These are phyloP conservation scores for Lasioglossum baleicum DNA, from an alignment of 1,140 invertebrate genomes.

Conservation along the genomic window DNA sequence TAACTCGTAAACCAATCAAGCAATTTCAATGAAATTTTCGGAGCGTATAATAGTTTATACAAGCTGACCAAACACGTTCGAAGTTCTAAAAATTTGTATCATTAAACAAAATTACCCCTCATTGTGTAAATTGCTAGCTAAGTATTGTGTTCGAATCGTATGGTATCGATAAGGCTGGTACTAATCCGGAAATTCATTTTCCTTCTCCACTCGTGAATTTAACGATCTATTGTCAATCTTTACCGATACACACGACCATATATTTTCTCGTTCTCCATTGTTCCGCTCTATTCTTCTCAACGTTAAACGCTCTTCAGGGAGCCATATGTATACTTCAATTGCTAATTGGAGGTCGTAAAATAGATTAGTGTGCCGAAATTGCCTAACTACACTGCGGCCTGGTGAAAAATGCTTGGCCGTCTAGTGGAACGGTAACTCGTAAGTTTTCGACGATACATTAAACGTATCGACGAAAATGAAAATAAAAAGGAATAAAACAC, in stretches of 20 bases:
- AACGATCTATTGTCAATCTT: neutral
- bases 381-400: neutral
- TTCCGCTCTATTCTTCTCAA: neutral
- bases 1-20: too few species aligned
- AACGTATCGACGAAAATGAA: neutral
- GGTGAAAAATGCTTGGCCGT: neutral
- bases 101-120: too few species aligned
- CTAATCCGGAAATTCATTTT: too few species aligned
- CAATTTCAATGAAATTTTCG: too few species aligned
- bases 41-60: too few species aligned
- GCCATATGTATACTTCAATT: conserved; percentile 8
- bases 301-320: conserved; percentile 2
- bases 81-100: too few species aligned
- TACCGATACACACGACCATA: neutral
- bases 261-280: conserved; percentile 1
- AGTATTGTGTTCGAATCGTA: too few species aligned
- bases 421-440: neutral
- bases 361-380: neutral
- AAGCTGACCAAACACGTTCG: too few species aligned
- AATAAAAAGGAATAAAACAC: too few species aligned
- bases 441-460: neutral
- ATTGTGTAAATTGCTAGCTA: too few species aligned
- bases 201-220: neutral
- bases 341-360: conserved; percentile 12
- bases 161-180: too few species aligned